These are phyloP conservation scores for Aurelia coerulea DNA, from an alignment of 30 jellyfish, hydroid and myxozoan genomes.

Conservation along the genomic window DNA sequence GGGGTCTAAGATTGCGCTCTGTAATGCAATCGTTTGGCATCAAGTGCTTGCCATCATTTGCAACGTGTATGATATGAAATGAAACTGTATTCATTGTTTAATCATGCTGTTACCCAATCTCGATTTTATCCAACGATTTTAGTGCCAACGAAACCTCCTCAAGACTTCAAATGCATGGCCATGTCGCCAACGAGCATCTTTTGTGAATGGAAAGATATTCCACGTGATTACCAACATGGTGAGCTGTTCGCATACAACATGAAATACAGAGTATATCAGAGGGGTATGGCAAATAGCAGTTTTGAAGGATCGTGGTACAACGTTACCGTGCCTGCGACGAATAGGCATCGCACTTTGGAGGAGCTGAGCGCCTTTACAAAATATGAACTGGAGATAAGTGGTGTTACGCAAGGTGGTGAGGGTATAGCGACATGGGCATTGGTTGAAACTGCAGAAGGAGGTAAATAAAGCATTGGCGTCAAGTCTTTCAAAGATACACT, in stretches of 20 bases:
- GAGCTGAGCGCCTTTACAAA: slow-evolving; percentile 11
- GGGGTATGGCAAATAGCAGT: not conserved
- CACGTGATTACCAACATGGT: slow-evolving; percentile 10
- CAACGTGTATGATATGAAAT: too few relatives aligned
- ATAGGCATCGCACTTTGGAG: not conserved
- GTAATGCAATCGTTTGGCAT: too few relatives aligned
- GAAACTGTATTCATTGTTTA: too few relatives aligned
- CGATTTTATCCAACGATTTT: not conserved
- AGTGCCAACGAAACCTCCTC: slow-evolving; percentile 35
- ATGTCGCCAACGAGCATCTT: not conserved
- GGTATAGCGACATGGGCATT: slow-evolving; percentile 38
- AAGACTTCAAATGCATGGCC: slow-evolving; percentile 10
- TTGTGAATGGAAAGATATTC: slow-evolving; percentile 19
- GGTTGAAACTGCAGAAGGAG: slow-evolving; percentile 27
- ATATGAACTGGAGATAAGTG: slow-evolving; percentile 37
- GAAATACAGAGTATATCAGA: slow-evolving; percentile 11
- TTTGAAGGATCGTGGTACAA: not conserved
- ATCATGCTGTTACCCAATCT: too few relatives aligned
- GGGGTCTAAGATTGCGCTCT: too few relatives aligned
- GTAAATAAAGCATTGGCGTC: not conserved
- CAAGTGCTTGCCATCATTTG: too few relatives aligned
- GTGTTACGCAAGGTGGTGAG: slow-evolving; percentile 38
- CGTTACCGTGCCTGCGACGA: not conserved
- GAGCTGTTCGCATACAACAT: slow-evolving; percentile 1
- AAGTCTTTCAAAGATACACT: too few relatives aligned